Evolutionary conservation across 1,140 invertebrate genomes (phyloP), one percentile per base, ranked within the genome.

Genomic region (Magallana gigas): DNA sequence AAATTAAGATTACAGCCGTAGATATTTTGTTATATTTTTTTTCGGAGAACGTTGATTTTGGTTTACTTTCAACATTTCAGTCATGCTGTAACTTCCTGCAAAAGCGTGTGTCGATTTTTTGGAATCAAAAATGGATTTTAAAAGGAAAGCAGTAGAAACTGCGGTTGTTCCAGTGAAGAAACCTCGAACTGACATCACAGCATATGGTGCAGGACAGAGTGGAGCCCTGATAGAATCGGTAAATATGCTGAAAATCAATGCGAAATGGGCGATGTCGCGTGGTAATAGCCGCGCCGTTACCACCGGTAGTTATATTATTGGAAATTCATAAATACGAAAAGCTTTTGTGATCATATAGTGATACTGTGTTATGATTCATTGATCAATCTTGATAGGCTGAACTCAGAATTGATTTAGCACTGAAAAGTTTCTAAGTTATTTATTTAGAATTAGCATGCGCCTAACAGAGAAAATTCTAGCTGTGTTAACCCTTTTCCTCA

Each of bases 131-230:
- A 94, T 94, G 94, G 93, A 94, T 85, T 87, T 91, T 1, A 94
- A 94, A 91, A 83, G 94, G 85, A 94, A 94, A 91, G 93, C 93
- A 57, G 90, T 89, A 86, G 97, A 97, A 86, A 95, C 96, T 71
- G 96, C 96, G 9, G 89, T 97, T 12, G 96, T 97, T 4, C 96
- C 96, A 14, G 95, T 96, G 0, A 97, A 97, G 94, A 96, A 96
- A 91, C 96, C 96, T 0, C 96, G 96, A 92, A 96, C 96, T 96
- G 97, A 97, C 94, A 18, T 95, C 12, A 96, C 97, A 68, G 95
- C 95, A 14, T 83, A 84, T 4, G 89, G 87, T 57, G 88, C 83
- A 11, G 68, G 68, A 23, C 90, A 92, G 29, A 89, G 91, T 64
- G 89, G 90, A 18, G 88, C 91, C 11, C 62, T 93, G 7, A 71